Evolutionary conservation across 2,888 invertebrate species (phyloP).

Genomic region (Tanytarsus gracilentus): DNA sequence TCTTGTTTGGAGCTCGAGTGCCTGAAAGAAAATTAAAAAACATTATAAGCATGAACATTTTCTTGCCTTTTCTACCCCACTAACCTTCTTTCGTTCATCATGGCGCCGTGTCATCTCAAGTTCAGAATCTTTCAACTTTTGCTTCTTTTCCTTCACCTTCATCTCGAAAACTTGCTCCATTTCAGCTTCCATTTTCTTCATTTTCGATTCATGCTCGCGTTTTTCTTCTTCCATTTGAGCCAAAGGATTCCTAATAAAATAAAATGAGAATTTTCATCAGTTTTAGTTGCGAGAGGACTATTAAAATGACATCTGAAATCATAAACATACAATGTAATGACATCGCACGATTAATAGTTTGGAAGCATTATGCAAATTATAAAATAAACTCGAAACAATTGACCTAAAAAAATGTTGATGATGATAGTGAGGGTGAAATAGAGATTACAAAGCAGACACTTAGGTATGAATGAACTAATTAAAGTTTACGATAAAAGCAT

Average conservation of each 20-base stretch:
- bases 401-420: no score
- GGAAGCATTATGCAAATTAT: background rate
- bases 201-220: conserved; percentile 87
- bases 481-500: no score
- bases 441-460: no score
- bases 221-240: conserved; percentile 99
- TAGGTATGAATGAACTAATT: no score
- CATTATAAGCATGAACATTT: conserved; percentile 38
- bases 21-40: conserved; percentile 34
- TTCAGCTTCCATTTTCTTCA: conserved; percentile 98
- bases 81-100: conserved; percentile 63
- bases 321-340: no score
- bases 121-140: conserved; percentile 92
- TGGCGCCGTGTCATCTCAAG: conserved; percentile 84
- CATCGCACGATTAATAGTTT: no score
- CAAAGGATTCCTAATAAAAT: conserved; percentile 74
- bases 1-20: conserved; percentile 79
- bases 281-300: conserved; percentile 20
- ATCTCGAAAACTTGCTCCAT: conserved; percentile 99
- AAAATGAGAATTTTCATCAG: conserved; percentile 5
- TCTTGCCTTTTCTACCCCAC: conserved; percentile 43
- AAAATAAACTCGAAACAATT: no score
- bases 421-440: no score
- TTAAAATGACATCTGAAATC: background rate
- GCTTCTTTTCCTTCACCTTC: conserved; percentile 94